phyloP scores from a whole-genome alignment of 2,113 vertebrate genomes.

The Taxidea taxus region DNA sequence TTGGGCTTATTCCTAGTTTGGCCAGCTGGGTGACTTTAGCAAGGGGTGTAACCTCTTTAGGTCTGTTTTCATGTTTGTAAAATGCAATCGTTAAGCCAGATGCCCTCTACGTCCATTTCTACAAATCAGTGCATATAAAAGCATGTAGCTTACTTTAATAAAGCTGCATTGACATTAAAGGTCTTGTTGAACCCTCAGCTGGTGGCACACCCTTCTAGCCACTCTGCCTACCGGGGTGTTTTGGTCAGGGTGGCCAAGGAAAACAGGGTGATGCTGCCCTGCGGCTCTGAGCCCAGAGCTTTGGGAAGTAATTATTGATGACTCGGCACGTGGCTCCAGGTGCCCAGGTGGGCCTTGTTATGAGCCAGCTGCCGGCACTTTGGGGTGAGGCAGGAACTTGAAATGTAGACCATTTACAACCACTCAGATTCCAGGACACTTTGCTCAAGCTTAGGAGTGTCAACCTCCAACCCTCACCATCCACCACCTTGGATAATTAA shows the following conservation, averaged over 20 bases:
- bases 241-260: constrained; percentile 10
- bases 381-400: constrained; percentile 52
- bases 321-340: constrained; percentile 32
- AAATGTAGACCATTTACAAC: constrained; percentile 58
- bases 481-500: constrained; percentile 53
- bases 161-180: not conserved
- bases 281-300: constrained; percentile 41
- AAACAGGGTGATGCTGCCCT: constrained; percentile 20
- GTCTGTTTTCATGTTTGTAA: constrained; percentile 29
- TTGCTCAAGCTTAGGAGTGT: constrained; percentile 67
- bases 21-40: constrained; percentile 14
- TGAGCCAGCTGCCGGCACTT: constrained; percentile 19
- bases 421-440: constrained; percentile 67
- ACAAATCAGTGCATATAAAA: not conserved
- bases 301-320: constrained; percentile 45
- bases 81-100: constrained; percentile 10
- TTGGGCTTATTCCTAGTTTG: not conserved
- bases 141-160: not conserved
- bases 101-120: constrained; percentile 28
- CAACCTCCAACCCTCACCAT: constrained; percentile 20
- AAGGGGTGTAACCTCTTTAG: not conserved
- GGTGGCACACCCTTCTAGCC: not conserved
- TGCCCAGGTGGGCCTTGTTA: constrained; percentile 48
- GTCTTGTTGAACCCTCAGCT: not conserved
- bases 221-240: not conserved